These are phyloP conservation scores for Drosophila busckii DNA, from an alignment of 1,140 invertebrate species.

Conservation along the genomic window DNA sequence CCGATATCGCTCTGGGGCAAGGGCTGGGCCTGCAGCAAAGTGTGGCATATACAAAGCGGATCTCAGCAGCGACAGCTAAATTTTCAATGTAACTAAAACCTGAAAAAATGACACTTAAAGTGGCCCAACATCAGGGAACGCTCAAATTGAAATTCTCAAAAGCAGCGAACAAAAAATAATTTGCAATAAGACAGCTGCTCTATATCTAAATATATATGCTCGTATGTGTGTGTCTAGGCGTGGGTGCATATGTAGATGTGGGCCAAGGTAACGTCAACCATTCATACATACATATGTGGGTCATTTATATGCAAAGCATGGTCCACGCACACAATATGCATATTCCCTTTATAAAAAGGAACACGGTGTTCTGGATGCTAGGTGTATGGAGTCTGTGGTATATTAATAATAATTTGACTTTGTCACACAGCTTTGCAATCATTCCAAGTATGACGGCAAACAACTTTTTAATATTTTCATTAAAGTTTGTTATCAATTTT, in stretches of 20 bases:
- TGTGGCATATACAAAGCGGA: conserved; percentile 7
- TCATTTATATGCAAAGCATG: conserved; percentile 73
- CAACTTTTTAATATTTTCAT: too few species aligned
- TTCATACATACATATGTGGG: conserved; percentile 37
- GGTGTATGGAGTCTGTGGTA: conserved; percentile 20
- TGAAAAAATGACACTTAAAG: conserved; percentile 42
- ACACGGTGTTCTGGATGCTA: conserved; percentile 31
- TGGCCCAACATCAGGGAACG: conserved; percentile 36
- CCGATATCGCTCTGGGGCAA: conserved; percentile 27
- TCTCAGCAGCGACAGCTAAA: conserved; percentile 8
- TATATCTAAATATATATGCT: conserved; percentile 20
- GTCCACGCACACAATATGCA: conserved; percentile 56
- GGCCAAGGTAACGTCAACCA: conserved; percentile 24
- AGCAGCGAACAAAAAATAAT: background rate
- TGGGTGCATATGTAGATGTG: conserved; percentile 14
- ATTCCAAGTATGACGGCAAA: too few species aligned
- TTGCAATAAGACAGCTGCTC: conserved; percentile 7
- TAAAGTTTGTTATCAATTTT: too few species aligned
- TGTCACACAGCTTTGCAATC: background rate
- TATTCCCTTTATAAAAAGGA: conserved; percentile 57
- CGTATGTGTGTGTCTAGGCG: background rate
- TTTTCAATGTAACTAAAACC: conserved; percentile 44
- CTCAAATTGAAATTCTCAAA: conserved; percentile 37
- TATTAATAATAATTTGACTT: conserved; percentile 35
- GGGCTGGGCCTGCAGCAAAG: background rate